phyloP scores from a whole-genome alignment of 2,113 vertebrate species.

The Calyptomena viridis region DNA sequence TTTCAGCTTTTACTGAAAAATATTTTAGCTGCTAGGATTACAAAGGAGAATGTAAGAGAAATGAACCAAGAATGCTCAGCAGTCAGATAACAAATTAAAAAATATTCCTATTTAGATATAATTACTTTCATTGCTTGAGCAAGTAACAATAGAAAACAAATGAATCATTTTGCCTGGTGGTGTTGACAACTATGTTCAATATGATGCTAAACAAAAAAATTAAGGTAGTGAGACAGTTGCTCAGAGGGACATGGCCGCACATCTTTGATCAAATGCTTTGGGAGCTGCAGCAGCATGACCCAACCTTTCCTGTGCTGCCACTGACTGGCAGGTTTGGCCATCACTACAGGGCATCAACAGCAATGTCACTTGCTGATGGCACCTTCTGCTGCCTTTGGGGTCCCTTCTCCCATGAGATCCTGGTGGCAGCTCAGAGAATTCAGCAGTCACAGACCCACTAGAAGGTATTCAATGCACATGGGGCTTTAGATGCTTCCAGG shows the following conservation, averaged over 20 bases:
- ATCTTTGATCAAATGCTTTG: neutral
- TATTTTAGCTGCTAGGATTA: neutral
- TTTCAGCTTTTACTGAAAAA: neutral
- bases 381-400: neutral
- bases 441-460: rapidly evolving
- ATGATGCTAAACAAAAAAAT: neutral
- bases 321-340: neutral
- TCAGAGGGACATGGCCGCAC: rapidly evolving
- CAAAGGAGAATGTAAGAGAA: neutral
- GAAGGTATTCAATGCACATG: rapidly evolving
- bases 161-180: neutral
- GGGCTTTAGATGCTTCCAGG: neutral
- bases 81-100: neutral
- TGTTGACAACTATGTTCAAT: neutral
- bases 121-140: neutral
- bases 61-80: neutral
- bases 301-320: neutral
- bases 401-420: neutral
- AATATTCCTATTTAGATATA: neutral
- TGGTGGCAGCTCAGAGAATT: neutral
- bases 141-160: neutral
- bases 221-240: neutral
- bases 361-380: neutral
- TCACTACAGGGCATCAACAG: neutral
- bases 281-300: rapidly evolving